Base-by-base conservation (phyloP, 2,797 vertebrate genomes). In the Pagetopsis macropterus region DNA sequence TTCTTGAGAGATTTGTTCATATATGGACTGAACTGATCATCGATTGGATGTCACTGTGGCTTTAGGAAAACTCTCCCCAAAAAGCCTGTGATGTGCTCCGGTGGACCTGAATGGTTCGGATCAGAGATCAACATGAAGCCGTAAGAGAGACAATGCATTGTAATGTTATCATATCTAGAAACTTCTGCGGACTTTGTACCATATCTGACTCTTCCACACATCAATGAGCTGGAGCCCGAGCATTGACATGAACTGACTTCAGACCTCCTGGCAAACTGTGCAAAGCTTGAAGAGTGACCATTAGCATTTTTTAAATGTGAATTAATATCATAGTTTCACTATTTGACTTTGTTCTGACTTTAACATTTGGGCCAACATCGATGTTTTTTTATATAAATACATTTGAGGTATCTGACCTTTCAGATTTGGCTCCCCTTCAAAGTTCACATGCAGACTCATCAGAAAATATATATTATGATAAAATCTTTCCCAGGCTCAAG, bases 1-100 rank as follows among this genome's bases (percentile, higher is more conserved):
- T 7, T 14, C 21, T 78, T 12, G 6, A 76, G 46, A 74, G 33
- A 79, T 71, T 55, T 77, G 49, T 71, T 82, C 19, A 61, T 66
- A 27, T 49, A 37, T 54, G 0, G 14, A 51, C 56, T 46, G 37
- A 79, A 65, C 11, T 46, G 55, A 69, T 55, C 64, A 44, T 45
- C 10, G n/a, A 31, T n/a, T 23, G 9, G 21, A 55, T 54, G 23
- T 45, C 49, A 44, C 49, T 57, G 59, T 43, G 46, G 37, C 58
- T 66, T 71, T 81, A 65, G 23, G 54, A 59, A 50, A 70, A 46
- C 55, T 50, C 21, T 68, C 48, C 41, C 21, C 17, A 60, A 50
- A 80, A 70, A 51, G 59, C 50, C 19, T 58, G 58, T 5, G 40
- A 43, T 55, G 37, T 37, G 41, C 68, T 67, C 31, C 41, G 11